Evolutionary conservation across 2,113 vertebrate genomes (phyloP), one percentile per base, ranked within the genome.

Genomic region (Stegastes partitus): DNA sequence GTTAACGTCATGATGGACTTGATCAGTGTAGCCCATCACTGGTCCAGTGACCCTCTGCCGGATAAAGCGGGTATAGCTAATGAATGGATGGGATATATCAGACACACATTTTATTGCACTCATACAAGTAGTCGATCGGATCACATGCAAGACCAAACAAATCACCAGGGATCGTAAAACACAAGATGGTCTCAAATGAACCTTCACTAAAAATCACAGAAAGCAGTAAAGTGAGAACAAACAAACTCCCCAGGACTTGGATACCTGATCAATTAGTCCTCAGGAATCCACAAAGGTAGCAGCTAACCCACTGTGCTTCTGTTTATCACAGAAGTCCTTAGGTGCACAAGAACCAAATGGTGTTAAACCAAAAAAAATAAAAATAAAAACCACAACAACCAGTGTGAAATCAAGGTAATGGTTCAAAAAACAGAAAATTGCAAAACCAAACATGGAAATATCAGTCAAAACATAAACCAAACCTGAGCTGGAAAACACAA

Each of bases 231-330:
- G 39, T 25, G 44, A 82, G 39, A 78, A 50, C 68, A 74, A 87
- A 82, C 61, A 70, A 69, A 75, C 69, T 9, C 61, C 39, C 62
- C 77, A 68, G 79, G 75, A 68, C 68, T 61, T 56, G 37, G 53
- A 67, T 69, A 67, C 4, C 77, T 51, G 55, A 85, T 89, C 85
- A 85, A 81, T 83, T 85, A 75, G 62, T 74, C 79, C 61, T 61
- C 73, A 74, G 79, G 74, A 83, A 70, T 69, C 68, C 42, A 61
- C 82, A 63, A 62, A 74, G 31, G 28, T 57, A 68, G 53, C 65
- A 31, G 67, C 50, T 26, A 65, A 69, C 67, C 61, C 61, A 39
- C 51, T 62, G 62, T 65, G 49, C 51, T 25, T 49, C 34, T 79
- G 21, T 86, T 22, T 65, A 34, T 50, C 34, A 62, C 22, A n/a